phyloP scores from a whole-genome alignment of 2,113 vertebrate genomes.

The Poeciliopsis retropinna region DNA sequence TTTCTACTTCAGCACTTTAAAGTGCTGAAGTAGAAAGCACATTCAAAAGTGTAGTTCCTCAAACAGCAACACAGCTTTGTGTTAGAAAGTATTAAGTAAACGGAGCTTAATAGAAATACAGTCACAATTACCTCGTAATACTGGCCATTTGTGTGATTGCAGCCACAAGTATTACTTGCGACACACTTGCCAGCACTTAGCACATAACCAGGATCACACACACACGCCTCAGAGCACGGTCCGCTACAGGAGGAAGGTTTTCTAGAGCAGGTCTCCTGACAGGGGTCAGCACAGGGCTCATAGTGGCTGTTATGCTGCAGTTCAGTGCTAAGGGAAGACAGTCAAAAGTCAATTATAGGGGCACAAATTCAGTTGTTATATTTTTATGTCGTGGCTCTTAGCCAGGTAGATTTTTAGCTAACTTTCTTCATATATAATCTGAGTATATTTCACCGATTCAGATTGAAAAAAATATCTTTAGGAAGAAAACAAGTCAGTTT shows the following conservation, averaged over 20 bases:
- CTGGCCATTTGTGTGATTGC: constrained; percentile 64
- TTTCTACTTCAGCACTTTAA: too few relatives aligned
- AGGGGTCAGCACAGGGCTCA: constrained; percentile 67
- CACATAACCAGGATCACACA: constrained; percentile 78
- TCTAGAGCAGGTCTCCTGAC: constrained; percentile 67
- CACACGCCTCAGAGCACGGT: constrained; percentile 76
- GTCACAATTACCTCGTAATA: constrained; percentile 74
- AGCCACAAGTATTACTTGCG: constrained; percentile 72
- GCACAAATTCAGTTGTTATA: too few relatives aligned
- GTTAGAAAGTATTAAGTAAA: too few relatives aligned
- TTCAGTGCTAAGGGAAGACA: constrained; percentile 54
- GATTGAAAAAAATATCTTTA: too few relatives aligned
- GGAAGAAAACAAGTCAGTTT: too few relatives aligned
- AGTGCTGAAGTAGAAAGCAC: too few relatives aligned
- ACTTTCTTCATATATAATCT: too few relatives aligned
- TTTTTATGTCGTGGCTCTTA: too few relatives aligned
- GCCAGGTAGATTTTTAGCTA: too few relatives aligned
- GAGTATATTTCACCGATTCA: too few relatives aligned
- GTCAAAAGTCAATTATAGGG: constrained; percentile 6
- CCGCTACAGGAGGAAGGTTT: constrained; percentile 64
- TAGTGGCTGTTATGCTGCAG: constrained; percentile 80
- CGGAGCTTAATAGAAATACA: not conserved
- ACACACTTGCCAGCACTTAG: constrained; percentile 79
- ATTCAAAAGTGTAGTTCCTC: too few relatives aligned
- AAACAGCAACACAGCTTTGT: too few relatives aligned